Percentiles rank a stretch among this genome's conserved stretches.
phyloP scores from a whole-genome alignment of 1,140 invertebrate genomes.

The Nylanderia fulva region DNA sequence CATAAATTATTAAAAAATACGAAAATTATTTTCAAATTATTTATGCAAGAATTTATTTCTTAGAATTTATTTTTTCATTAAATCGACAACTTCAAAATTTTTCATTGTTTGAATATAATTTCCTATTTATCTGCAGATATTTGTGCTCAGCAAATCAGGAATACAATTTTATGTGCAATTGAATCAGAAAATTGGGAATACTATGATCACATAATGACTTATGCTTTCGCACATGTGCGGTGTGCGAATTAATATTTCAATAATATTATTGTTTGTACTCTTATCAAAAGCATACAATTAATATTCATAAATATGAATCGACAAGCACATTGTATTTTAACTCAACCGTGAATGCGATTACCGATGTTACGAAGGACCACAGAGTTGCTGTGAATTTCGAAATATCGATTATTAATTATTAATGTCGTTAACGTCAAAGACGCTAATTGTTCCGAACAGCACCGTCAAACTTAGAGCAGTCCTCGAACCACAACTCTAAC shows the following conservation, averaged over 20 bases:
- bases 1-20: neutral
- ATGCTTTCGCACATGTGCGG: neutral
- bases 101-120: neutral
- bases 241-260: conserved; percentile 45
- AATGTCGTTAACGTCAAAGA: conserved; percentile 62
- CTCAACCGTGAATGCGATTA: conserved; percentile 45
- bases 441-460: conserved; percentile 55
- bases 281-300: conserved; percentile 50
- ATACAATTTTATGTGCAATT: conserved; percentile 22
- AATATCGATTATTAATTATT: conserved; percentile 64
- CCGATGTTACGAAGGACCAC: conserved; percentile 11
- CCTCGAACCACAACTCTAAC: conserved; percentile 53
- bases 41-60: neutral
- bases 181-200: conserved; percentile 18
- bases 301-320: conserved; percentile 43
- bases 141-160: neutral
- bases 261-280: conserved; percentile 41
- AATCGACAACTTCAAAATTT: neutral
- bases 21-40: neutral
- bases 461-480: conserved; percentile 57
- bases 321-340: conserved; percentile 41
- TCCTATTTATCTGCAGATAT: neutral
- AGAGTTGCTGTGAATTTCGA: conserved; percentile 48
- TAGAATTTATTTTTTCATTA: neutral
- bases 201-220: conserved; percentile 32